Conservation (phyloP, 1,140 invertebrate genomes). For the Cydia strobilella region DNA sequence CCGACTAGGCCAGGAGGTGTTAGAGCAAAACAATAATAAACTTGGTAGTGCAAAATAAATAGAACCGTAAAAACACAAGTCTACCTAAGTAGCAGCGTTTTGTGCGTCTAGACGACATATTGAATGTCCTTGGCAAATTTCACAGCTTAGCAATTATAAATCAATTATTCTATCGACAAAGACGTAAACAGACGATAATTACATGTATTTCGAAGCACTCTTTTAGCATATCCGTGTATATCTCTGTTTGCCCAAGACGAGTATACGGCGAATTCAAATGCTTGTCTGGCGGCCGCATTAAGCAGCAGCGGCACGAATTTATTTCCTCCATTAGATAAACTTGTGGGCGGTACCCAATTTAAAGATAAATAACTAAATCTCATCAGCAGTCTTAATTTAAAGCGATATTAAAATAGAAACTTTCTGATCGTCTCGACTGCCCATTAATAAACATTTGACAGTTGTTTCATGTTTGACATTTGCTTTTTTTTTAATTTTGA, state of each 20-base stretch:
- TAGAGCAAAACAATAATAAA: not conserved
- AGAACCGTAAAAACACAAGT: not conserved
- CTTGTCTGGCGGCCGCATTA: constrained; percentile 59
- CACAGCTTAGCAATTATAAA: not conserved
- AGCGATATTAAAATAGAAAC: constrained; percentile 13
- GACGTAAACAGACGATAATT: constrained; percentile 39
- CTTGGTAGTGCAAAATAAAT: constrained; percentile 32
- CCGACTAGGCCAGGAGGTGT: too few species aligned
- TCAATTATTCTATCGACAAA: not conserved
- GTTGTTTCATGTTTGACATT: not conserved
- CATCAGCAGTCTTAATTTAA: not conserved
- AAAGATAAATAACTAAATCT: not conserved
- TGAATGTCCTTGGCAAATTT: not conserved
- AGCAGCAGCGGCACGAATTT: constrained; percentile 58
- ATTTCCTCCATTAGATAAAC: not conserved
- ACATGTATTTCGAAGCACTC: constrained; percentile 70
- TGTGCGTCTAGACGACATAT: not conserved
- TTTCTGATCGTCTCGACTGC: constrained; percentile 3
- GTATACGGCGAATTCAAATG: constrained; percentile 53
- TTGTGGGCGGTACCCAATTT: not conserved
- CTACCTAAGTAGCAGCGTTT: not conserved
- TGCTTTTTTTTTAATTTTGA: constrained; percentile 1
- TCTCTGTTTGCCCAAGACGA: constrained; percentile 53
- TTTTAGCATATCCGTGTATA: constrained; percentile 66
- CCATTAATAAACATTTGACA: constrained; percentile 24